These are phyloP conservation scores for Hermatobates lingyangjiaoensis DNA, from an alignment of 1,140 invertebrate species.

Conservation along the genomic window DNA sequence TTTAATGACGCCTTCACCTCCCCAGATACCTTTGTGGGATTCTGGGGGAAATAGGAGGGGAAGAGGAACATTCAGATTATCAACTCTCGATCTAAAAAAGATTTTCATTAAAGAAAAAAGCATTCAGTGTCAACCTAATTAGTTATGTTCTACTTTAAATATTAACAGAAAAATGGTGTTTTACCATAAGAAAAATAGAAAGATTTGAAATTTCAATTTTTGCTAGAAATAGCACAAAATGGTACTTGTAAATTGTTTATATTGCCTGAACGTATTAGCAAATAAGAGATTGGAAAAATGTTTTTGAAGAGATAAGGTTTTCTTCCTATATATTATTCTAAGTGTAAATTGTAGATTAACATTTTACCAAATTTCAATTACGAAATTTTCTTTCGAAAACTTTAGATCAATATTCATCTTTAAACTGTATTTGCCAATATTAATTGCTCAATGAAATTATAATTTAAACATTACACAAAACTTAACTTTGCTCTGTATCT, in stretches of 20 bases:
- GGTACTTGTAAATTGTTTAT: background rate
- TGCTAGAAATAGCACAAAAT: background rate
- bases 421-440: too few species aligned
- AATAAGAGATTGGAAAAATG: too few species aligned
- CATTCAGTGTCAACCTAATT: background rate
- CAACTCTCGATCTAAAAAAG: slow-evolving; percentile 26
- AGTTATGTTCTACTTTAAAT: slow-evolving; percentile 2
- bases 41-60: slow-evolving; percentile 60
- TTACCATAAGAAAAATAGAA: background rate
- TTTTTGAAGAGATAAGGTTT: too few species aligned
- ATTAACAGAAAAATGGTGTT: background rate
- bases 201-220: background rate
- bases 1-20: slow-evolving; percentile 84
- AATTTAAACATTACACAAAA: too few species aligned
- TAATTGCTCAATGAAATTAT: too few species aligned
- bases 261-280: background rate
- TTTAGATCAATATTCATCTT: too few species aligned
- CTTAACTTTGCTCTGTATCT: too few species aligned
- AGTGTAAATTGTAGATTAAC: too few species aligned
- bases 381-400: too few species aligned
- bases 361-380: too few species aligned
- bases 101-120: slow-evolving; percentile 2
- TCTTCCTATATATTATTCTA: too few species aligned
- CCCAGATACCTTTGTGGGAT: slow-evolving; percentile 76
- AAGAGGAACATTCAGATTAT: slow-evolving; percentile 59